Evolutionary conservation across 1,140 invertebrate species (phyloP), one percentile per base, ranked within the genome.

Genomic region (Drosophila takahashii): DNA sequence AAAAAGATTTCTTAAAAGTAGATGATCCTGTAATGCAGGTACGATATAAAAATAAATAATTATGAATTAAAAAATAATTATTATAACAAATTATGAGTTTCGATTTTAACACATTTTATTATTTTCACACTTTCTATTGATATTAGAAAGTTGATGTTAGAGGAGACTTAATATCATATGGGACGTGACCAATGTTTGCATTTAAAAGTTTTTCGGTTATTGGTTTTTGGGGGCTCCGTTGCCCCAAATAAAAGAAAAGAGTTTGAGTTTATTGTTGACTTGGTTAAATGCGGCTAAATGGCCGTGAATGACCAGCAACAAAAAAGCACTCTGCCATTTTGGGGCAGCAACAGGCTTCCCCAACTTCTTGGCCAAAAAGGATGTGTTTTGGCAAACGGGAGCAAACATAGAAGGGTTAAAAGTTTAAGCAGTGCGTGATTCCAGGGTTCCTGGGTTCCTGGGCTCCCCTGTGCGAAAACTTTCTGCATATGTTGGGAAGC

Each of bases 221-320:
- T 65, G 79, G 59, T 39, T 67, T 76, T 62, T 36, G 34, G 42
- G 32, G 42, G 22, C 16, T 32, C 18, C 27, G 15, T 16, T 5
- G 7, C 11, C 34, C 34, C 4, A n/a, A 16, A 34, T 13, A 41
- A 61, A 61, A n/a, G n/a, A 29, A n/a, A n/a, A 22, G 13, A 27
- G 86, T 89, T 77, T 77, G 76, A 89, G 79, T 87, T 87, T 79
- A 79, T 87, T 89, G 83, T 87, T 87, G 83, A 87, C 84, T 89
- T 89, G 83, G 76, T 83, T 80, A 89, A 87, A 87, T 87, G 83
- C 66, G 76, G 83, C 83, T 87, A 87, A 87, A 87, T 89, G 84
- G 84, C 71, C 79, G 84, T 84, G 80, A 87, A 89, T 87, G 84
- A 89, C 84, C 84, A 73, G 75, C 58, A 81, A 74, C 22, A 64